Evolutionary conservation across 2,888 invertebrate genomes (phyloP), one percentile per base, ranked within the genome.

Genomic region (Meloe dianella): DNA sequence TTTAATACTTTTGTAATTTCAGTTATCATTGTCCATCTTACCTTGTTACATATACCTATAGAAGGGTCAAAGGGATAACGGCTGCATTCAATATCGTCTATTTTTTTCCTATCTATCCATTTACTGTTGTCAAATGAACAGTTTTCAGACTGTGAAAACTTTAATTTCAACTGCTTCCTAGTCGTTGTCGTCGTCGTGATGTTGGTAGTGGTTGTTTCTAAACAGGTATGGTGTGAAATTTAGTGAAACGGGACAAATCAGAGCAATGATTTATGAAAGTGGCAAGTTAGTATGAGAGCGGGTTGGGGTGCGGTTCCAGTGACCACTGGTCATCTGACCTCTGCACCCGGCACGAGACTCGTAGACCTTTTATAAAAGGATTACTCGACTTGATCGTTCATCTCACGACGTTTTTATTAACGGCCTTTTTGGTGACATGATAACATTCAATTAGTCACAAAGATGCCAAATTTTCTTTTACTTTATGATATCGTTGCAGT

Each of bases 251-350:
- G 67, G 57, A 60, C 63, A 63, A 56, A 63, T 66, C 66, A 56
- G 47, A 24, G 60, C 29, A 32, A 73, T 76, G 75, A 76, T 76
- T 74, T 75, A 76, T 75, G 75, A 64, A 73, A 73, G 73, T 71
- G 69, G 70, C 64, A 57, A 56, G 72, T 71, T 67, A 66, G 66
- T 67, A 66, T 66, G 68, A 71, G 69, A 71, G n/a, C n/a, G 29
- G 64, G 20, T 54, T n/a, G 63, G 67, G 63, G 69, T 69, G 68
- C 66, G 65, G 64, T 71, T 66, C 68, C 68, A 68, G 68, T 77
- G 77, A 76, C 77, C 78, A 78, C 68, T 78, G 79, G 79, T 77
- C 79, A 79, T 77, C 75, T 79, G 79, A 79, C 79, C 79, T 78
- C 74, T 76, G 78, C 77, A 77, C 79, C 74, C 74, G 75, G 76